Base-by-base conservation (phyloP, 2,888 invertebrate species). In the Ypsolopha scabrella region DNA sequence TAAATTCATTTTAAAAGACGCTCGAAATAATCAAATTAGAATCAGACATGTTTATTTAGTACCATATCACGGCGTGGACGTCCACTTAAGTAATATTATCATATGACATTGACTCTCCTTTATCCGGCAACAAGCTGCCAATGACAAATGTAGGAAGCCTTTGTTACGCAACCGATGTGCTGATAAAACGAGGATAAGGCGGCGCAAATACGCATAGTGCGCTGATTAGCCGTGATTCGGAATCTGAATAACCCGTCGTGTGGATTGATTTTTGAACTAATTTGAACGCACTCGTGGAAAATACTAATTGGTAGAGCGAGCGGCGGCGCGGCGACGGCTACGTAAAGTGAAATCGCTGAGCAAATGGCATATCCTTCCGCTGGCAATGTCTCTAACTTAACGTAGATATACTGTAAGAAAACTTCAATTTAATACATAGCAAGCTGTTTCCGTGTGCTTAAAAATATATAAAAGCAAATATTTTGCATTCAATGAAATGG, bases 31-130 rank as follows among this genome's bases (percentile, higher is more conserved):
- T 24, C 24, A 7, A 43, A 14, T 43, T 13, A 13, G 43, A 11
- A 43, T 6, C 8, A 43, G 1, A 14, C 13, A 8, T 13, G n/a
- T 7, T 14, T 6, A 43, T 14, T 8, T 13, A 4, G 8, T 43
- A 8, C 6, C 3, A 6, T 43, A 8, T 6, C 43, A 14, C 43
- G 6, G 13, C 24, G 24, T 4, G 24, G 24, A 24, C 11, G 9
- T 33, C 46, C 49, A 49, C 49, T 49, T 39, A n/a, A 48, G 48
- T 33, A 39, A 48, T 6, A 50, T 46, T 53, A 50, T 39, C 48
- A 43, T 52, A 47, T 51, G 52, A 52, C 51, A 54, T 55, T 54
- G 52, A 54, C 51, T 48, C 51, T 44, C 38, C 49, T 52, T 52
- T 34, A 53, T 46, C 51, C 49, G 41, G 49, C 34, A 41, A 41